phyloP scores from a whole-genome alignment of 1,140 invertebrate species.

The Belonocnema kinseyi region DNA sequence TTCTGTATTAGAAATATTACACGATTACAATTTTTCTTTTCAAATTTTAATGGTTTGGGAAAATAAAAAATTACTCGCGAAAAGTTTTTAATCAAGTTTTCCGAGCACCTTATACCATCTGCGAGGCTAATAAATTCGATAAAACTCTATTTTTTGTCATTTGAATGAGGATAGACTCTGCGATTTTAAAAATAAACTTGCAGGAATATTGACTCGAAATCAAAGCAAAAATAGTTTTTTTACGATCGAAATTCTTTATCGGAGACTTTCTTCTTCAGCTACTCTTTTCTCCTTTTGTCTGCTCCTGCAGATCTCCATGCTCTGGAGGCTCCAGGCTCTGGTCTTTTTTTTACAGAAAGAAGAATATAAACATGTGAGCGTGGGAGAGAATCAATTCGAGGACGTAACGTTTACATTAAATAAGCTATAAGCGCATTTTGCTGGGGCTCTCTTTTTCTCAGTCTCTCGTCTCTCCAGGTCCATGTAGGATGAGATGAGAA shows the following conservation, averaged over 20 bases:
- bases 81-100: too few species aligned
- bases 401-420: conserved; percentile 31
- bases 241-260: background rate
- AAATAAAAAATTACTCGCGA: too few species aligned
- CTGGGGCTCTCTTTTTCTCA: conserved; percentile 25
- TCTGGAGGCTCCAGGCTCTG: background rate
- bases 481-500: conserved; percentile 13
- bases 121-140: background rate
- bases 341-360: conserved; percentile 12
- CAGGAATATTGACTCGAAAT: conserved; percentile 2
- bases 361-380: conserved; percentile 24
- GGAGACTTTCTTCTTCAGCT: background rate
- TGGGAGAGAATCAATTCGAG: conserved; percentile 30
- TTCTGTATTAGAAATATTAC: too few species aligned
- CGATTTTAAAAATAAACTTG: background rate
- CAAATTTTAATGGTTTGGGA: too few species aligned
- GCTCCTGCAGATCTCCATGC: background rate
- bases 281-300: background rate
- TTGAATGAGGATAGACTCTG: background rate
- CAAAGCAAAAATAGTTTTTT: conserved; percentile 16
- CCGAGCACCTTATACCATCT: too few species aligned
- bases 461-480: conserved; percentile 21
- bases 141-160: background rate
- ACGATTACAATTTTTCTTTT: too few species aligned
- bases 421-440: conserved; percentile 29